phyloP scores from a whole-genome alignment of 2,113 vertebrate species.

The Leiothrix lutea region DNA sequence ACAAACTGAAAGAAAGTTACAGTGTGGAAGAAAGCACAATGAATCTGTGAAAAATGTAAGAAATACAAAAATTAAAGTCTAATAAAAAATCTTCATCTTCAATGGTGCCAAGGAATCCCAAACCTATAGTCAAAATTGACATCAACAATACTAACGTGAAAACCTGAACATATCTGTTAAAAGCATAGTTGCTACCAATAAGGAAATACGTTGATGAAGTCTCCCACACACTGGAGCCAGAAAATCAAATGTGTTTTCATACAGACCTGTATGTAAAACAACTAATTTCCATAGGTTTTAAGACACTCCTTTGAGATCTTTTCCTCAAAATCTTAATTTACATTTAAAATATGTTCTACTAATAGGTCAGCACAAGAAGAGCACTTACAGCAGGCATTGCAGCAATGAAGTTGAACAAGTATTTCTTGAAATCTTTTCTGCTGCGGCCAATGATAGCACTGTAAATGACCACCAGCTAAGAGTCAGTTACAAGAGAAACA shows the following conservation, averaged over 20 bases:
- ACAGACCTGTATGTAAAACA: not conserved
- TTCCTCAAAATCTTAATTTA: not conserved
- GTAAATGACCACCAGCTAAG: conserved; percentile 85
- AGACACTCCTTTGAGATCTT: not conserved
- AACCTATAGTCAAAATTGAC: not conserved
- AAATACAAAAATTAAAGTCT: not conserved
- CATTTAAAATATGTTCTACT: not conserved
- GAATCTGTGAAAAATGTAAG: not conserved
- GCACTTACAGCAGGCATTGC: conserved; percentile 97
- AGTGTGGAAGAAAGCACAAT: rapidly evolving
- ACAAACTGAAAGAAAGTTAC: not conserved
- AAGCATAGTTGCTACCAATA: not conserved
- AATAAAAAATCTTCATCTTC: not conserved
- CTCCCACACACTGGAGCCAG: not conserved
- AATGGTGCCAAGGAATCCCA: not conserved
- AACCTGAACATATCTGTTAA: not conserved
- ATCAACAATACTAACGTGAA: not conserved
- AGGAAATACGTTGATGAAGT: not conserved
- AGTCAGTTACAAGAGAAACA: conserved; percentile 69
- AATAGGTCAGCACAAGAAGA: not conserved
- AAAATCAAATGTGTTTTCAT: not conserved
- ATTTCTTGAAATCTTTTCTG: conserved; percentile 94
- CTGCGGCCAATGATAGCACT: conserved; percentile 98
- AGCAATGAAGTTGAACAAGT: conserved; percentile 94
- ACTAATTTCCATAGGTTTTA: not conserved